These are phyloP conservation scores for Chitala chitala DNA, from an alignment of 2,113 vertebrate species.

Conservation along the genomic window DNA sequence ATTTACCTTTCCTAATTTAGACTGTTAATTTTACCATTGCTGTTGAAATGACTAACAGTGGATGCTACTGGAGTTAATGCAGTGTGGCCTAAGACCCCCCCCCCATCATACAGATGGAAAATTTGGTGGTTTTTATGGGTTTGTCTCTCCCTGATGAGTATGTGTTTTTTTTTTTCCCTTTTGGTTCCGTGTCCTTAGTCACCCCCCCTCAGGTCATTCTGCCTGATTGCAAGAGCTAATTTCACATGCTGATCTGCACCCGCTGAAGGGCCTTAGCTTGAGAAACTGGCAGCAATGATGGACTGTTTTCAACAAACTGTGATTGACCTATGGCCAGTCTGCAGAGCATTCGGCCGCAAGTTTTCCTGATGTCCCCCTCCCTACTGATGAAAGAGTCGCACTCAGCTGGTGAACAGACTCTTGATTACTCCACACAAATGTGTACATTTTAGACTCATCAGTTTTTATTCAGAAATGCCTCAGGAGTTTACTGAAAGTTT, in stretches of 20 bases:
- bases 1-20: too few species aligned
- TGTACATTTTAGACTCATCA: too few species aligned
- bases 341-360: neutral
- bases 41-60: too few species aligned
- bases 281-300: neutral
- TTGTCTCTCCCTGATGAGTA: neutral
- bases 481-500: too few species aligned
- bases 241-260: neutral
- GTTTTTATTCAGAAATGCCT: too few species aligned
- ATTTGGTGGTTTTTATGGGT: neutral
- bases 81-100: too few species aligned
- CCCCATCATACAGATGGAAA: neutral
- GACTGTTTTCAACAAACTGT: neutral
- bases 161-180: neutral
- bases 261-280: slow-evolving; percentile 2
- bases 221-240: slow-evolving; percentile 11
- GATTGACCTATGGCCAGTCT: neutral
- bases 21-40: too few species aligned
- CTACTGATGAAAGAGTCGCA: neutral
- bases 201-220: slow-evolving; percentile 9
- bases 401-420: too few species aligned
- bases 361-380: neutral
- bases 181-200: neutral
- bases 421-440: too few species aligned
- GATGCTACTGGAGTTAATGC: too few species aligned